Base-by-base conservation (phyloP, 2,113 vertebrate species). In the Brachionichthys hirsutus region DNA sequence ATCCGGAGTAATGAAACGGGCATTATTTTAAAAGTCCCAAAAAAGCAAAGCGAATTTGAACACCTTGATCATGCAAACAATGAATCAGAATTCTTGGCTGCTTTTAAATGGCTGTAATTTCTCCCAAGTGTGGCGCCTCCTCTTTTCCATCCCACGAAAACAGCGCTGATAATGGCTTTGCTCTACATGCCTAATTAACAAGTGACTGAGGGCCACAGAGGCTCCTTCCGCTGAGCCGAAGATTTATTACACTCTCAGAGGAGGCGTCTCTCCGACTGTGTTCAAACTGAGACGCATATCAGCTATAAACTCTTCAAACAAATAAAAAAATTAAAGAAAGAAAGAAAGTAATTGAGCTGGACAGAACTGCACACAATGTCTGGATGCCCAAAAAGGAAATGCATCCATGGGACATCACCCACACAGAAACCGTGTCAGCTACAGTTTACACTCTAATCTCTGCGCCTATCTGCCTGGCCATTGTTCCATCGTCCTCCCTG, bases 171-270 rank as follows among this genome's bases (percentile, higher is more conserved):
- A 80, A 82, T 75, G 49, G 70, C 60, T 67, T 55, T 60, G 72
- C 68, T 66, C 56, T 78, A 73, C 22, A 46, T 62, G 72, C 54
- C 72, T 79, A 80, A 85, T 80, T 73, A 83, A 68, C 55, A 75
- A 77, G 70, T 75, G 75, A 61, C 51, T 1, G 44, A 72, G 71
- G 70, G 71, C 47, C 62, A 62, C 49, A 51, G 34, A 46, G 43
- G 19, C 58, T n/a, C 66, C 58, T 56, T 70, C 49, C 53, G 30
- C 56, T 9, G 36, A 61, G 60, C 55, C 65, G 19, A 16, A 63
- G 67, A 80, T 86, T 71, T 63, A 84, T 78, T 76, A 78, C 12
- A 61, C 17, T 57, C 65, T 68, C 55, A 22, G 36, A 44, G 56
- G 71, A 70, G 38, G 24, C 46, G 48, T 67, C 62, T 75, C 44